A percentile compares a stretch with the other conserved stretches of the same genome.
Conservation (phyloP, 2,888 invertebrate genomes). For the Eristalis intricaria region DNA sequence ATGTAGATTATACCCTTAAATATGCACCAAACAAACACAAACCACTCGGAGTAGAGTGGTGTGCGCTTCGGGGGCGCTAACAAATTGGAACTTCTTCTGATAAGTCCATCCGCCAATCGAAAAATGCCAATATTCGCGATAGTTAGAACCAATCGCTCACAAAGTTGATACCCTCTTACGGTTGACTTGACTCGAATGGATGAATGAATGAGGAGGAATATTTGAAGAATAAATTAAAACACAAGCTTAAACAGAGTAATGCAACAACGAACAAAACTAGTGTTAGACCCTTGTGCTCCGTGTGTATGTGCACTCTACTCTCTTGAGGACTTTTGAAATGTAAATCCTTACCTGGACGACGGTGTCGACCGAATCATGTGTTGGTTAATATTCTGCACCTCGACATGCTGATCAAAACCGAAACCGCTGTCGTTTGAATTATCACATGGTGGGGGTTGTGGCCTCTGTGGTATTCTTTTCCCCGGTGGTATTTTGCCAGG, state of each 20-base stretch:
- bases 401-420: constrained; percentile 89
- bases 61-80: not conserved
- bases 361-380: constrained; percentile 80
- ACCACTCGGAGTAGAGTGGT: not conserved
- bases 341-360: constrained; percentile 78
- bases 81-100: not conserved
- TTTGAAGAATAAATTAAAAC: constrained; percentile 1
- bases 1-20: not conserved
- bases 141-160: not conserved
- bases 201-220: constrained; percentile 48
- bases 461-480: constrained; percentile 80
- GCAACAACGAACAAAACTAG: constrained; percentile 45
- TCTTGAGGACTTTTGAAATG: not conserved
- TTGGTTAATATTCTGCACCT: constrained; percentile 80
- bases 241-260: constrained; percentile 20
- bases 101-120: not conserved
- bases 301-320: constrained; percentile 13
- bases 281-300: constrained; percentile 54
- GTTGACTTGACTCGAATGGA: not conserved
- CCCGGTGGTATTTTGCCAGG: constrained; percentile 80
- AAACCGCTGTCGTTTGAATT: constrained; percentile 95
- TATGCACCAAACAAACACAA: not conserved
- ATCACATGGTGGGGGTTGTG: constrained; percentile 86
- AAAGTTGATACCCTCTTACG: not conserved
- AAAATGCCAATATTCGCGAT: not conserved